Percentiles rank a stretch among this genome's conserved stretches.
These are phyloP conservation scores for Leptopterna dolabrata DNA, from an alignment of 2,888 invertebrate species.

Conservation along the genomic window DNA sequence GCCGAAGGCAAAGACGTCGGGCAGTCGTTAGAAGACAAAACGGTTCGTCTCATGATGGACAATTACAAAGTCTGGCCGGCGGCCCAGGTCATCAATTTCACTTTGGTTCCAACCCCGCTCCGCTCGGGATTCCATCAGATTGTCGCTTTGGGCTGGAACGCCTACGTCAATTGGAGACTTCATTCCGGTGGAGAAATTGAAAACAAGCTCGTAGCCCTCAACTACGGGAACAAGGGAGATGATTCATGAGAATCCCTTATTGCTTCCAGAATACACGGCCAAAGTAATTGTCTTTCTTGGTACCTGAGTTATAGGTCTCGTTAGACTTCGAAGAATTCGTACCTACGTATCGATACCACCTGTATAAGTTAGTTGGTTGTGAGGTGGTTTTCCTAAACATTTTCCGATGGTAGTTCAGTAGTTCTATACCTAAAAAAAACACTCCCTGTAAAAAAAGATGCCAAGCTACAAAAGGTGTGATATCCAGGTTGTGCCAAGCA, in stretches of 20 bases:
- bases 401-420: too few species aligned
- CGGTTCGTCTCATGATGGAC: conserved; percentile 72
- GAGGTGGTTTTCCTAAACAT: too few species aligned
- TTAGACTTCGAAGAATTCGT: too few species aligned
- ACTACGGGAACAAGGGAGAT: conserved; percentile 3
- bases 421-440: too few species aligned
- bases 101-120: conserved; percentile 82
- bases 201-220: background rate
- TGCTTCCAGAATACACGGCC: background rate
- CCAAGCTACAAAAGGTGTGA: too few species aligned
- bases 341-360: too few species aligned
- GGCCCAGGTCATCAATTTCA: conserved; percentile 88
- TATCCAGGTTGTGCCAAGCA: too few species aligned
- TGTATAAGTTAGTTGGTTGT: too few species aligned
- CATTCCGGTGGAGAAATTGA: background rate
- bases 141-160: conserved; percentile 87
- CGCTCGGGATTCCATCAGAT: conserved; percentile 83
- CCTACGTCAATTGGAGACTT: conserved; percentile 77
- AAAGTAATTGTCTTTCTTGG: conserved; percentile 3
- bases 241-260: background rate
- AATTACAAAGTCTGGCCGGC: conserved; percentile 85
- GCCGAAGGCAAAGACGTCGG: background rate
- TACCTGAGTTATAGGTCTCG: background rate
- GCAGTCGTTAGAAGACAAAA: background rate
- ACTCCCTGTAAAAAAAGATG: too few species aligned